These are phyloP conservation scores for Gryllus longicercus DNA, from an alignment of 2,888 invertebrate species.

Conservation along the genomic window DNA sequence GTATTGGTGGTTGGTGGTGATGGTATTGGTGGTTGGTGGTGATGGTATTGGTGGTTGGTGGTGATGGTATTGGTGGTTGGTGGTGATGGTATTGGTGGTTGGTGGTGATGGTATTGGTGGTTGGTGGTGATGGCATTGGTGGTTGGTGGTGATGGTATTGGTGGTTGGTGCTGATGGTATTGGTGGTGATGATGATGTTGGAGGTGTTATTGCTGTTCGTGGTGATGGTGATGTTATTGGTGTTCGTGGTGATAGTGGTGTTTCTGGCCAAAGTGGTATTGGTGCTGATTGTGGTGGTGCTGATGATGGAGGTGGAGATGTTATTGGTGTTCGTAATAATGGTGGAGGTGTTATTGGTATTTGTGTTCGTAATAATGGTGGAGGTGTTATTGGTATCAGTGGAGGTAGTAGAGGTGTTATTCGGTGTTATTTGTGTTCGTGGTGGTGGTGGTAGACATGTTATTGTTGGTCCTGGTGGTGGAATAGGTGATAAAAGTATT, in stretches of 20 bases:
- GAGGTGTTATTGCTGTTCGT: neutral
- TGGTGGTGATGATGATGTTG: neutral
- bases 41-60: no score
- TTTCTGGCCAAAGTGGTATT: neutral
- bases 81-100: no score
- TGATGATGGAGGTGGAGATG: neutral
- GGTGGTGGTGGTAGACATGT: neutral
- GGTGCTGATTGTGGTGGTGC: neutral
- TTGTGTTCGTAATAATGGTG: neutral
- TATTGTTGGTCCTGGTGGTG: neutral
- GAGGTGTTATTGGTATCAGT: neutral
- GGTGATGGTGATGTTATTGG: neutral
- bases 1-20: no score
- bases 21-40: no score
- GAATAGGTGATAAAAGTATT: neutral
- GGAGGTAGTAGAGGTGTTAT: neutral
- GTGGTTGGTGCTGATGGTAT: neutral
- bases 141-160: no score
- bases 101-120: no score
- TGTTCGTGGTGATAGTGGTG: neutral
- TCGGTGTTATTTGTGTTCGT: neutral
- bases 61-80: no score
- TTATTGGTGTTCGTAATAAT: neutral
- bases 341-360: no score
- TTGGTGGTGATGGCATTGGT: no score